These are phyloP conservation scores for Exocentrus adspersus DNA, from an alignment of 2,888 invertebrate genomes.

Conservation along the genomic window DNA sequence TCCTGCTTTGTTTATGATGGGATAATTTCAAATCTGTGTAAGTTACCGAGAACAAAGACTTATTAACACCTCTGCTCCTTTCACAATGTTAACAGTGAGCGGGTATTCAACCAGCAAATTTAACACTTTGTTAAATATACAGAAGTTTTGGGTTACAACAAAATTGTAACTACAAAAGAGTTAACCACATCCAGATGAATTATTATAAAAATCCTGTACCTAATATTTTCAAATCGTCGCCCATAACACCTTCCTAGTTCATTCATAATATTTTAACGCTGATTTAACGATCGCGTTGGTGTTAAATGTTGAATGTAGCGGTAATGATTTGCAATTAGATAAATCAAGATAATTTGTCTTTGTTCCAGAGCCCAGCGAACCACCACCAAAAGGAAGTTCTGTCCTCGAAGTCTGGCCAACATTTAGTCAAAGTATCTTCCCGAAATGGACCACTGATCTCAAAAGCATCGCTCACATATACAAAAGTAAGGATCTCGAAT, in stretches of 20 bases:
- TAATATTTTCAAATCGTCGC: neutral
- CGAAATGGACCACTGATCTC: slow-evolving; percentile 58
- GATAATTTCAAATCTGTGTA: neutral
- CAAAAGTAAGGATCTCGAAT: slow-evolving; percentile 56
- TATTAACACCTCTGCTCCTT: slow-evolving; percentile 1
- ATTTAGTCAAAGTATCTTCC: slow-evolving; percentile 58
- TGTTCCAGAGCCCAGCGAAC: slow-evolving; percentile 61
- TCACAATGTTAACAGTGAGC: slow-evolving; percentile 2
- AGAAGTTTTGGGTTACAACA: no score
- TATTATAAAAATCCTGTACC: no score
- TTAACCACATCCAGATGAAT: no score
- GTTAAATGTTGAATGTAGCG: neutral
- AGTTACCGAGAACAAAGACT: neutral
- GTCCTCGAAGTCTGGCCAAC: slow-evolving; percentile 55
- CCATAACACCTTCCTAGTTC: neutral
- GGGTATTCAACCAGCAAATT: neutral
- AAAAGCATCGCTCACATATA: slow-evolving; percentile 57
- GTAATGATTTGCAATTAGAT: neutral
- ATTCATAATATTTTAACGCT: neutral
- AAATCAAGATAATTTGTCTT: slow-evolving; percentile 27
- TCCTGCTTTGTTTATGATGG: slow-evolving; percentile 1
- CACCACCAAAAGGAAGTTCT: slow-evolving; percentile 61
- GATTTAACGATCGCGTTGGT: no score
- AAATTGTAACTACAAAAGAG: no score
- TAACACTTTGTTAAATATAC: no score